phyloP scores from a whole-genome alignment of 2,888 invertebrate genomes.

The Drosophila fulvimacula region DNA sequence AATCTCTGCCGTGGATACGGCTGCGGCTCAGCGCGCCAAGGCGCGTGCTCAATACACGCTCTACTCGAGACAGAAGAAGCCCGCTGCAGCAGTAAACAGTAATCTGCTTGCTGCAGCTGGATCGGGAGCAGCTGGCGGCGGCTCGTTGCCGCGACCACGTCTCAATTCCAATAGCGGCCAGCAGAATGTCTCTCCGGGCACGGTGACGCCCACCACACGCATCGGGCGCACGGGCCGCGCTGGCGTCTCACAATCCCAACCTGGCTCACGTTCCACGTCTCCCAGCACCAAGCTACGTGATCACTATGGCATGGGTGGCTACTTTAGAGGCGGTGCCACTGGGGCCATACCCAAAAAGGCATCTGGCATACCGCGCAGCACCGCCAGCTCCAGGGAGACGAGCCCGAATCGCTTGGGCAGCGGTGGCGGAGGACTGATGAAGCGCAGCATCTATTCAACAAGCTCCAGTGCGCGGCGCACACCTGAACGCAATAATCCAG shows the following conservation, averaged over 20 bases:
- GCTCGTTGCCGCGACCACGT: constrained; percentile 79
- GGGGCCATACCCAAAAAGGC: constrained; percentile 88
- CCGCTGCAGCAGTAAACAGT: constrained; percentile 43
- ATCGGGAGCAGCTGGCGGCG: constrained; percentile 45
- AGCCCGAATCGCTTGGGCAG: constrained; percentile 86
- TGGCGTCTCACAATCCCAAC: constrained; percentile 96
- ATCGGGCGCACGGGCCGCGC: constrained; percentile 86
- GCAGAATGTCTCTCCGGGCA: constrained; percentile 70
- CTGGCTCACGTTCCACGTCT: constrained; percentile 96
- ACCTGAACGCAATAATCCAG: constrained; percentile 86
- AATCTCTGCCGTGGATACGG: constrained; percentile 96
- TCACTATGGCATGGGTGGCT: constrained; percentile 84
- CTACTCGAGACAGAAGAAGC: constrained; percentile 89
- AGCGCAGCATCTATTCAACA: constrained; percentile 81
- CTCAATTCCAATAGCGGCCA: constrained; percentile 50
- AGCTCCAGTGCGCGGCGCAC: constrained; percentile 80
- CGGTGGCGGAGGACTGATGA: constrained; percentile 82
- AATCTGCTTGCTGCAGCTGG: constrained; percentile 21
- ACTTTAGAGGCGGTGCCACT: constrained; percentile 81
- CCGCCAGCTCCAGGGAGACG: constrained; percentile 89
- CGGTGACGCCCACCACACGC: constrained; percentile 82
- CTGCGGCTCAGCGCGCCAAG: constrained; percentile 94
- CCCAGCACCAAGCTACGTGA: constrained; percentile 94
- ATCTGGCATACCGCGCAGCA: constrained; percentile 90
- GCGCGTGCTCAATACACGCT: constrained; percentile 93